phyloP scores from a whole-genome alignment of 2,113 vertebrate species.

The Eurystomus gularis region DNA sequence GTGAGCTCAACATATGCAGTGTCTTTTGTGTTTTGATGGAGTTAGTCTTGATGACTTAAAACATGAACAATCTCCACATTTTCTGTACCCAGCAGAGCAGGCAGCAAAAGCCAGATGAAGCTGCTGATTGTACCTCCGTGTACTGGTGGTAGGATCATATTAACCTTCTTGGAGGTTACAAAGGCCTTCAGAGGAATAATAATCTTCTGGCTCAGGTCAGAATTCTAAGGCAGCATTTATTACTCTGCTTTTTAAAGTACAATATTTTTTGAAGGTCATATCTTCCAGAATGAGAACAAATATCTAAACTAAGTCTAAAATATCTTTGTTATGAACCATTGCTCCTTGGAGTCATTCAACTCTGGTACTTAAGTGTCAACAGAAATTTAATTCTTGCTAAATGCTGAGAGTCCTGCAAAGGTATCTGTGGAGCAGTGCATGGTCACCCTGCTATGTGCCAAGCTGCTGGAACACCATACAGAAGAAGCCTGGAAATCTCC shows the following conservation, averaged over 20 bases:
- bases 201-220: background rate
- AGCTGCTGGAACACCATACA: background rate
- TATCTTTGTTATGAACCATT: background rate
- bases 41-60: background rate
- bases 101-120: background rate
- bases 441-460: background rate
- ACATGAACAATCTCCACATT: background rate
- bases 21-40: background rate
- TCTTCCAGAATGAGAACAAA: background rate
- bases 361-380: background rate
- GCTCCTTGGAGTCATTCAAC: background rate
- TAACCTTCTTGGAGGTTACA: background rate
- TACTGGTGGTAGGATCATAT: background rate
- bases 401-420: background rate
- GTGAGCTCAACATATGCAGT: background rate
- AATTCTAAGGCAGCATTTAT: background rate
- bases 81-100: background rate
- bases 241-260: background rate
- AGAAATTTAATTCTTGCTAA: background rate
- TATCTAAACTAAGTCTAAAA: background rate
- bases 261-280: background rate
- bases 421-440: background rate
- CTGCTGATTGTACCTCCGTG: background rate
- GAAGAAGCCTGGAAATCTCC: background rate
- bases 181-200: background rate